Evolutionary conservation across 2,113 vertebrate genomes (phyloP).

Genomic region (Gallinago jamesoni): DNA sequence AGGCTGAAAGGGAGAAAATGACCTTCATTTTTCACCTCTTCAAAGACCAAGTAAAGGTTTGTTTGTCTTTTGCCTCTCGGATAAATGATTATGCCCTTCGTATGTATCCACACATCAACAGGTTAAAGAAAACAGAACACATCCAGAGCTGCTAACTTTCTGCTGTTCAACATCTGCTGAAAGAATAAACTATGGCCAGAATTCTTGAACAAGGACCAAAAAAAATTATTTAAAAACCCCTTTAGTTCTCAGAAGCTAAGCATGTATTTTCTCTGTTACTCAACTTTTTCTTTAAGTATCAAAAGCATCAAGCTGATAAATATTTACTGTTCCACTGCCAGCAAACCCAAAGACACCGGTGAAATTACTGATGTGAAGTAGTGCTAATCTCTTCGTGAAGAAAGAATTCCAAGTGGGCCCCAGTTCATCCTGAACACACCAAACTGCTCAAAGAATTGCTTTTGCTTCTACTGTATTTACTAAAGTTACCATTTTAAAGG

Average conservation of each 20-base stretch:
- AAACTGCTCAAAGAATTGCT: background rate
- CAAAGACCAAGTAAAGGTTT: background rate
- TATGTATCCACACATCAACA: background rate
- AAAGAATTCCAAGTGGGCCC: background rate
- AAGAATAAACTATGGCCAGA: background rate
- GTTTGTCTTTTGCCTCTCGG: conserved; percentile 1
- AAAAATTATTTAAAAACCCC: background rate
- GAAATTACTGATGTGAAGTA: background rate
- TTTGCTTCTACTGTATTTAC: background rate
- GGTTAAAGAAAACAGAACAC: conserved; percentile 15
- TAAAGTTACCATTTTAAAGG: background rate
- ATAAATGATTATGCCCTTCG: background rate
- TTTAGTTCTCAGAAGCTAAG: background rate
- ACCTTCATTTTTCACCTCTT: background rate
- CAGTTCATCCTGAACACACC: background rate
- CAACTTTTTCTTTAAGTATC: background rate
- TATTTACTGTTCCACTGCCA: background rate
- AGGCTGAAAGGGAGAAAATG: background rate
- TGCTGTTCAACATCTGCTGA: background rate
- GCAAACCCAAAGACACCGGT: background rate
- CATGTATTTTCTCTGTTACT: background rate
- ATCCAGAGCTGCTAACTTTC: background rate
- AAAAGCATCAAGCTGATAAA: background rate
- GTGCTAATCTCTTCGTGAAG: background rate
- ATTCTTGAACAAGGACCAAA: background rate